Conservation (phyloP, 1,140 invertebrate genomes). For the Gyrodactylus bullatarudis region DNA sequence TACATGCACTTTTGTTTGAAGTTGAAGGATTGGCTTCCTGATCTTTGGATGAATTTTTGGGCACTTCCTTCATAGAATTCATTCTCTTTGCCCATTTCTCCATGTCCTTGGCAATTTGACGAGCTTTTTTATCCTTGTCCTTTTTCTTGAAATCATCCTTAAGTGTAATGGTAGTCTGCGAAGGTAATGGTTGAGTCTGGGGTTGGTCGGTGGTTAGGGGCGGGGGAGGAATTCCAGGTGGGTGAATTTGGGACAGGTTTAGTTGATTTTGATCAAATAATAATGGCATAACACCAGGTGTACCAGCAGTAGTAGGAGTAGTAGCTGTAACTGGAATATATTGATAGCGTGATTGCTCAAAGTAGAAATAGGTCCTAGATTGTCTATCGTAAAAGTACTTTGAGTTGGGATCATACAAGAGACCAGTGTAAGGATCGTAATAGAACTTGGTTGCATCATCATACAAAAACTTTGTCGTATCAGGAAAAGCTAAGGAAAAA, state of each 20-base stretch:
- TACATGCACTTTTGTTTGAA: slow-evolving; percentile 12
- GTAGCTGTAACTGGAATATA: slow-evolving; percentile 8
- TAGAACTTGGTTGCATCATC: slow-evolving; percentile 81
- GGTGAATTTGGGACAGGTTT: neutral
- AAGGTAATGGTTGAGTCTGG: too few species aligned
- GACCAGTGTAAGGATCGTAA: slow-evolving; percentile 54
- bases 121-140: slow-evolving; percentile 38
- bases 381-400: slow-evolving; percentile 41
- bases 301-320: slow-evolving; percentile 11
- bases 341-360: slow-evolving; percentile 28
- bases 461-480: slow-evolving; percentile 58
- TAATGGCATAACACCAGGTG: slow-evolving; percentile 16
- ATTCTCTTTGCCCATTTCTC: slow-evolving; percentile 78
- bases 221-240: neutral
- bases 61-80: slow-evolving; percentile 72
- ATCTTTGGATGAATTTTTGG: slow-evolving; percentile 25
- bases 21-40: slow-evolving; percentile 11
- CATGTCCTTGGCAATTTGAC: slow-evolving; percentile 85
- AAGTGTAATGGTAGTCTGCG: slow-evolving; percentile 9
- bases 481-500: slow-evolving; percentile 32
- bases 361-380: slow-evolving; percentile 63
- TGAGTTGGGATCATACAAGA: slow-evolving; percentile 75
- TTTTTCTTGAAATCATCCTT: slow-evolving; percentile 19
- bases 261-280: slow-evolving; percentile 9
- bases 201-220: neutral